These are phyloP conservation scores for Colletes gigas DNA, from an alignment of 1,140 invertebrate species.

Conservation along the genomic window DNA sequence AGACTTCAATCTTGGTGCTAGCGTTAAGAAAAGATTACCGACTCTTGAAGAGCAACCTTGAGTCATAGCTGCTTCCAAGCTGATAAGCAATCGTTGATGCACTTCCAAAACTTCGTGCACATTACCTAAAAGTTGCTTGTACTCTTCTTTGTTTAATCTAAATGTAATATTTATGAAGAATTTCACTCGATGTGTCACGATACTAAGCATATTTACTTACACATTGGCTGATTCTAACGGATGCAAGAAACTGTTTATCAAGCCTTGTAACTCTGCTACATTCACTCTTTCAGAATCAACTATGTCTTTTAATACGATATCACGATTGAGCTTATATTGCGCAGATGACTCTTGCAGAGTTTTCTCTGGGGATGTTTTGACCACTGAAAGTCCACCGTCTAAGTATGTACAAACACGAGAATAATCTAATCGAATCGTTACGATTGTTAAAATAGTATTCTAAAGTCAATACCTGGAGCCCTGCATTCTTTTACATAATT, in stretches of 20 bases:
- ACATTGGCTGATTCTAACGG: slow-evolving; percentile 91
- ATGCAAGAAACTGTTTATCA: slow-evolving; percentile 91
- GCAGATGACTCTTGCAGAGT: slow-evolving; percentile 78
- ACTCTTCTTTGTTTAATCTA: slow-evolving; percentile 93
- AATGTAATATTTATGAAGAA: slow-evolving; percentile 13
- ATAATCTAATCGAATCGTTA: background rate
- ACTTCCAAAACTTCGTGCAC: slow-evolving; percentile 92
- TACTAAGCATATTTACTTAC: slow-evolving; percentile 83
- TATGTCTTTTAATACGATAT: slow-evolving; percentile 95
- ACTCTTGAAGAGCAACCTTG: slow-evolving; percentile 90
- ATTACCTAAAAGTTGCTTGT: slow-evolving; percentile 92
- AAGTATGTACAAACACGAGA: background rate
- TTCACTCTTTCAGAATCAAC: slow-evolving; percentile 95
- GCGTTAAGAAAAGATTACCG: slow-evolving; percentile 94
- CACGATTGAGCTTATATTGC: slow-evolving; percentile 86
- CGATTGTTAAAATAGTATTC: background rate
- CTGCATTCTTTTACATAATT: slow-evolving; percentile 97
- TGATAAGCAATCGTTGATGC: slow-evolving; percentile 89
- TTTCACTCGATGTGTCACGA: background rate
- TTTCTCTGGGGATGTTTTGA: slow-evolving; percentile 83
- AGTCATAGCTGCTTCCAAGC: slow-evolving; percentile 88
- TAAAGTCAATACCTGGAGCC: slow-evolving; percentile 75
- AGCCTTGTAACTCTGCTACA: slow-evolving; percentile 92
- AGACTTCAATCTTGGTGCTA: slow-evolving; percentile 92
- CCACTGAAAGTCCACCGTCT: slow-evolving; percentile 35